A percentile compares a stretch with the other conserved stretches of the same genome.
Conservation (phyloP, 2,113 vertebrate genomes). For the Brachyhypopomus gauderio region DNA sequence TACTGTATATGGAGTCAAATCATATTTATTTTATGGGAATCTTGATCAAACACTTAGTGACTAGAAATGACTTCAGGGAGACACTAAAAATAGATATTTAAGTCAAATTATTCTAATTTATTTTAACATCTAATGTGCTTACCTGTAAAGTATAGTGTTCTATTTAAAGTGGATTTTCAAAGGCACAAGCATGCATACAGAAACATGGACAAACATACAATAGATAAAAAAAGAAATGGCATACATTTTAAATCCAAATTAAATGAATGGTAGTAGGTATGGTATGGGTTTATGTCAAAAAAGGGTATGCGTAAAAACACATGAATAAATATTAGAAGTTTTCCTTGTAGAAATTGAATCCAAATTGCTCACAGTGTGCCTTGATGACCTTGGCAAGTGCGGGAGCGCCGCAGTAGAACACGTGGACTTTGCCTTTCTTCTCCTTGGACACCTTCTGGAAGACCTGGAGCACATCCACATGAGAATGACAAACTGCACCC, state of each 20-base stretch:
- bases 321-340: slow-evolving; percentile 75
- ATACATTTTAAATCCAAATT: background rate
- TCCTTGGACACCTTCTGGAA: slow-evolving; percentile 83
- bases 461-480: slow-evolving; percentile 68
- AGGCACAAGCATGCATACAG: slow-evolving; percentile 19
- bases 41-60: too few relatives aligned
- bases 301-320: background rate
- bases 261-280: background rate
- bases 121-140: background rate
- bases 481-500: background rate
- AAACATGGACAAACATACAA: background rate
- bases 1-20: too few relatives aligned
- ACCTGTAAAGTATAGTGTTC: background rate
- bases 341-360: slow-evolving; percentile 86
- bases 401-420: slow-evolving; percentile 86
- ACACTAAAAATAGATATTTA: background rate
- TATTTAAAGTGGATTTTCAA: slow-evolving; percentile 14
- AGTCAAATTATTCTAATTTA: background rate
- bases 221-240: slow-evolving; percentile 1
- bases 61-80: too few relatives aligned
- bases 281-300: background rate
- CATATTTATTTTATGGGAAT: too few relatives aligned
- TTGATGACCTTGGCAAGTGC: slow-evolving; percentile 79
- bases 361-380: slow-evolving; percentile 77
- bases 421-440: slow-evolving; percentile 81